phyloP scores from a whole-genome alignment of 2,797 vertebrate genomes.

The Oophaga sylvatica region DNA sequence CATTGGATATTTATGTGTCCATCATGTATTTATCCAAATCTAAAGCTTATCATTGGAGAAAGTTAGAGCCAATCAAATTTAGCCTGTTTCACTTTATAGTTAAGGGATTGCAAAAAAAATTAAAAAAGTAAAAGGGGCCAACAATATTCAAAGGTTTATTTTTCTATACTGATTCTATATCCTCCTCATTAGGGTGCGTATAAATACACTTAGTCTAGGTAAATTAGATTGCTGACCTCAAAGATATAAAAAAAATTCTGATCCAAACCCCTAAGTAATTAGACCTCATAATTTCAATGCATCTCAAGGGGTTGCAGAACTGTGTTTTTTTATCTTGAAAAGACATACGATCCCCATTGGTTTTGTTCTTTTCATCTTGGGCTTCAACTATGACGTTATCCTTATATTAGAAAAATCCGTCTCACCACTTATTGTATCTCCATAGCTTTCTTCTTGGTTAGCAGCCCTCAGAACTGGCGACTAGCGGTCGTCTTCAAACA shows the following conservation, averaged over 20 bases:
- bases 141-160: not conserved
- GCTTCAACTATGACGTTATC: not conserved
- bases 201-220: not conserved
- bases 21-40: no score
- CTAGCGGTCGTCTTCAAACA: not conserved
- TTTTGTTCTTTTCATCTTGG: not conserved
- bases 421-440: not conserved
- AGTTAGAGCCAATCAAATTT: no score
- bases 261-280: not conserved
- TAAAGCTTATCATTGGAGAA: no score
- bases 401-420: not conserved
- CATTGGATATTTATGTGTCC: no score
- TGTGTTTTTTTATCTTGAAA: not conserved
- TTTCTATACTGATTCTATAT: not conserved
- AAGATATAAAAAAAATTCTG: no score
- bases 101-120: no score
- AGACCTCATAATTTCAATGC: not conserved
- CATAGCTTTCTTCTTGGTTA: not conserved
- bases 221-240: no score
- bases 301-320: not conserved
- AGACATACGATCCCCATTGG: not conserved
- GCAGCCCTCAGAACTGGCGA: not conserved
- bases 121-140: not conserved
- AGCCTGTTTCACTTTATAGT: no score
- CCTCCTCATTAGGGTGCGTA: not conserved